phyloP scores from a whole-genome alignment of 2,888 invertebrate genomes.

The Megamerina dolium region DNA sequence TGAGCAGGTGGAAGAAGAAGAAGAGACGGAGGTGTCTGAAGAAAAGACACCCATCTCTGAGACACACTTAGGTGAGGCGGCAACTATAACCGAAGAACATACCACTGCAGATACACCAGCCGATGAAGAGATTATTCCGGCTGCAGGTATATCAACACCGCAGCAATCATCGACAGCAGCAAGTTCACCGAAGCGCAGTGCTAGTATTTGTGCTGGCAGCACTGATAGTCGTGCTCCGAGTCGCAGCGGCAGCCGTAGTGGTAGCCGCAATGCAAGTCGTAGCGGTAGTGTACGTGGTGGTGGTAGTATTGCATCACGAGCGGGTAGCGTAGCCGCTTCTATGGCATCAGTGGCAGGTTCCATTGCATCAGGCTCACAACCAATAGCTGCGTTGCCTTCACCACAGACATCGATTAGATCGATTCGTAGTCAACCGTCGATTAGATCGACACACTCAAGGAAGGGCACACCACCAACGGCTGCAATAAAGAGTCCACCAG shows the following conservation, averaged over 20 bases:
- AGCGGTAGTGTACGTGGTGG: slow-evolving; percentile 30
- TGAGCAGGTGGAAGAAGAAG: slow-evolving; percentile 14
- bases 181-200: slow-evolving; percentile 22
- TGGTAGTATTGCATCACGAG: slow-evolving; percentile 29
- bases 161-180: slow-evolving; percentile 26
- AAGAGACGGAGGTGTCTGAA: slow-evolving; percentile 3
- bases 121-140: slow-evolving; percentile 18
- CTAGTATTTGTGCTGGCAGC: slow-evolving; percentile 31
- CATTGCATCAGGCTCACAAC: slow-evolving; percentile 19
- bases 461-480: slow-evolving; percentile 17
- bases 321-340: slow-evolving; percentile 34
- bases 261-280: slow-evolving; percentile 26
- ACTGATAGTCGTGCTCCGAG: slow-evolving; percentile 29
- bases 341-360: slow-evolving; percentile 23
- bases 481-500: slow-evolving; percentile 33
- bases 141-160: slow-evolving; percentile 32
- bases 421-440: slow-evolving; percentile 33
- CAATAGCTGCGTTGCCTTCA: slow-evolving; percentile 23
- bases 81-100: slow-evolving; percentile 8
- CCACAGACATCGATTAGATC: slow-evolving; percentile 36
- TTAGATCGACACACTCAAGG: slow-evolving; percentile 20
- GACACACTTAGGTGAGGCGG: slow-evolving; percentile 27
- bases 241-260: slow-evolving; percentile 27
- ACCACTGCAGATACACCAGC: slow-evolving; percentile 19
- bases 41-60: slow-evolving; percentile 21